Evolutionary conservation across 2,797 vertebrate species (phyloP).

Genomic region (Myotis vivesi): DNA sequence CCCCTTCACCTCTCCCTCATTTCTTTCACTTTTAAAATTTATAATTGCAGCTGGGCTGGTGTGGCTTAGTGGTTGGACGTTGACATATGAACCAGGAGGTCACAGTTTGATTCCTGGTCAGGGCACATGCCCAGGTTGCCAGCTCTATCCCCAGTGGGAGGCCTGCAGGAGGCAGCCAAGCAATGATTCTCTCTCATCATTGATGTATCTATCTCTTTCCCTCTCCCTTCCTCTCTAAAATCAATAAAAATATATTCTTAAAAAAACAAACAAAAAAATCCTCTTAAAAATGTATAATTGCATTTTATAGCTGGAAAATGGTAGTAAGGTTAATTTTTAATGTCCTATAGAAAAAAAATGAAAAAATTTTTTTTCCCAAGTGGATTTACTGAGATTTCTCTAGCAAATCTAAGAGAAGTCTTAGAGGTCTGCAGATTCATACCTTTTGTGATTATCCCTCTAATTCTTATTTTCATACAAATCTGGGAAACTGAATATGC

Average conservation of each 20-base stretch:
- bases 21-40: background rate
- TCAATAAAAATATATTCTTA: no score
- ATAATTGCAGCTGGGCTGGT: background rate
- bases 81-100: no score
- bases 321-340: background rate
- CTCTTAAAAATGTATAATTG: background rate
- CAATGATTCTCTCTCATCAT: no score
- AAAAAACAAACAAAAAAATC: no score
- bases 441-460: background rate
- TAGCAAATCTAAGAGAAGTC: constrained; percentile 3
- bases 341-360: background rate
- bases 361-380: background rate
- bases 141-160: no score
- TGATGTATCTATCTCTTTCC: no score
- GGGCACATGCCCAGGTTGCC: no score
- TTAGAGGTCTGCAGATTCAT: background rate
- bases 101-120: no score
- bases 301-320: background rate
- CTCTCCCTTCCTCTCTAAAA: no score
- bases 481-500: background rate
- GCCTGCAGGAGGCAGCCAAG: no score
- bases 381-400: constrained; percentile 7
- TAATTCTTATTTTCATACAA: constrained; percentile 8
- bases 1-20: background rate
- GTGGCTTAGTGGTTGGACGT: no score